Base-by-base conservation (phyloP, 2,797 vertebrate genomes). In the Eutrigla gurnardus region DNA sequence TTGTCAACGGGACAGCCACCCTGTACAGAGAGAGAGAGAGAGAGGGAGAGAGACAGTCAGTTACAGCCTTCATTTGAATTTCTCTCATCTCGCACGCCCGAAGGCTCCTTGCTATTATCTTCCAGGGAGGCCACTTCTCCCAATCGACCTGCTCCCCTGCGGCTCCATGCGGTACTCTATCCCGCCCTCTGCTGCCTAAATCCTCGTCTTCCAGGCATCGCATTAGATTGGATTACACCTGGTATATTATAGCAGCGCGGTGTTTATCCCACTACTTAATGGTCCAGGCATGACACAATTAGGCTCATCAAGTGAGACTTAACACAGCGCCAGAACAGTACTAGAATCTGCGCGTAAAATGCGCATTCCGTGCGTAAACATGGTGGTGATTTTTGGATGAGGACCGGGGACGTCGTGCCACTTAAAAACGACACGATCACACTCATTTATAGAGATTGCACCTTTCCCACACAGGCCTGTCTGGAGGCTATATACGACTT, bases 1-100 rank as follows among this genome's bases (percentile, higher is more conserved):
- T 99, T 99, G 93, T 99, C 98, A 81, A 99, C 98, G 1, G 98
- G 98, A 90, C 98, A 99, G 14, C 98, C 97, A 63, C 98, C 98
- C 98, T 99, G 89, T 33, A 42, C 78, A 54, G 37, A 3, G 9
- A 36, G 14, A 5, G 53, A 50, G 42, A 70, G 14, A 81, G 49
- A 77, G 3, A 65, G 18, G 66, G 25, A 69, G 45, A 50, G 66
- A 40, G 7, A 54, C 18, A 53, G 52, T 54, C 25, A 65, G 78
- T 89, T 84, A 83, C 18, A 85, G 68, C 66, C 71, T 75, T 45
- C 66, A 49, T 69, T 49, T 81, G 33, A 18, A 61, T 73, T 68
- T 71, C 54, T 58, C 58, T 65, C 63, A 50, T 55, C 52, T 59
- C 47, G 37, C 62, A 75, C 55, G 1, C 42, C 7, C 35, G 59